Conservation (phyloP, 2,113 vertebrate genomes). For the Thermophis baileyi region DNA sequence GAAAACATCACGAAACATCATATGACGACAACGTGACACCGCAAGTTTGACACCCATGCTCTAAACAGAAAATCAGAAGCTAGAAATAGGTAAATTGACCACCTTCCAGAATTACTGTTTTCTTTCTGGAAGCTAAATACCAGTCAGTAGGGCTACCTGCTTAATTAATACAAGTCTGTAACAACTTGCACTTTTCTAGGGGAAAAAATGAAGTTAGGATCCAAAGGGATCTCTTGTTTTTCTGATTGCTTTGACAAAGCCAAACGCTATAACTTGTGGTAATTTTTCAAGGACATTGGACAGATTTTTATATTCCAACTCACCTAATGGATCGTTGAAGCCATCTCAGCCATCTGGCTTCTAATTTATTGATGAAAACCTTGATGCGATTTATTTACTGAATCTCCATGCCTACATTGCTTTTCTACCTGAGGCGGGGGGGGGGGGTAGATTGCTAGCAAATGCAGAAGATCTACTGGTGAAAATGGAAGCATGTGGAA, state of each 20-base stretch:
- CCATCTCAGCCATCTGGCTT: slow-evolving; percentile 22
- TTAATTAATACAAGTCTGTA: background rate
- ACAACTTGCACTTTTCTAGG: background rate
- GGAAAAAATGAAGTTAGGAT: background rate
- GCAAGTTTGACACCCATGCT: background rate
- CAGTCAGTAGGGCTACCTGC: too few species aligned
- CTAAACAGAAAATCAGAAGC: background rate
- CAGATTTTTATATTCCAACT: slow-evolving; percentile 32
- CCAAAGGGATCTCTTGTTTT: background rate
- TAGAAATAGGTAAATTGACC: background rate
- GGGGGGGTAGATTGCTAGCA: background rate
- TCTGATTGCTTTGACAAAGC: background rate
- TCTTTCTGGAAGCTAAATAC: background rate
- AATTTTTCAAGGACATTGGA: background rate
- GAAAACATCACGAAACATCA: too few species aligned
- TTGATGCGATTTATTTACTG: slow-evolving; percentile 3
- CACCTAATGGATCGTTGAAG: slow-evolving; percentile 24
- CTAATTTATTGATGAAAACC: slow-evolving; percentile 29
- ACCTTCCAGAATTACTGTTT: background rate
- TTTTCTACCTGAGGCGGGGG: background rate
- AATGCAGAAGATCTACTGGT: background rate
- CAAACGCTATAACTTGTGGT: slow-evolving; percentile 3
- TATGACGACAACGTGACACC: too few species aligned
- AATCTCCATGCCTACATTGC: background rate
- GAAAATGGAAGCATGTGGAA: slow-evolving; percentile 2